Conservation (phyloP, 2,113 vertebrate species). For the Ptychochromis oligacanthus region DNA sequence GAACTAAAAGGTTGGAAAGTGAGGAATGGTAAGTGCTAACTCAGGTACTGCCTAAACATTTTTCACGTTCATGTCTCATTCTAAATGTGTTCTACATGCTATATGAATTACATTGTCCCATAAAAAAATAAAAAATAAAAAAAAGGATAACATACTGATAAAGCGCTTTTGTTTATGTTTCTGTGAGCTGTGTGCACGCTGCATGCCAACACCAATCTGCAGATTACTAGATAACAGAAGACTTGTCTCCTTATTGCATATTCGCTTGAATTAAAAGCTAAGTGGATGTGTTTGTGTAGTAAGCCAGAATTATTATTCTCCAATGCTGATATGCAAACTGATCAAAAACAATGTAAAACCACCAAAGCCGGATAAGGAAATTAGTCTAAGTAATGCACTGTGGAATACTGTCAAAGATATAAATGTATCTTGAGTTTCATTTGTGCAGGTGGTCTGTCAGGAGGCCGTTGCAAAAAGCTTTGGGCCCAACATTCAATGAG, state of each 20-base stretch:
- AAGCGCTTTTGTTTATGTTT: constrained; percentile 5
- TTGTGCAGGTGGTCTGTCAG: not conserved
- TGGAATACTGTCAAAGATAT: not conserved
- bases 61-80: constrained; percentile 36
- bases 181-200: not conserved
- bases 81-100: not conserved
- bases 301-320: not conserved
- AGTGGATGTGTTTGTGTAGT: not conserved
- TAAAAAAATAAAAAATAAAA: not conserved
- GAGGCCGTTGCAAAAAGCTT: not conserved
- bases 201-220: not conserved
- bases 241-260: not conserved
- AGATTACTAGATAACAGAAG: not conserved
- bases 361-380: not conserved
- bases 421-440: not conserved
- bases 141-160: not conserved
- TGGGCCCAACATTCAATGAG: not conserved
- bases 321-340: not conserved
- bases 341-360: not conserved
- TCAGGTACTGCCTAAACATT: constrained; percentile 19
- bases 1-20: constrained; percentile 32
- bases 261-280: not conserved
- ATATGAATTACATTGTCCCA: not conserved
- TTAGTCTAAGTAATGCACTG: not conserved
- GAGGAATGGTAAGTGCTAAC: not conserved